Evolutionary conservation across 2,888 invertebrate species (phyloP).

Genomic region (Cheilosia grossa): DNA sequence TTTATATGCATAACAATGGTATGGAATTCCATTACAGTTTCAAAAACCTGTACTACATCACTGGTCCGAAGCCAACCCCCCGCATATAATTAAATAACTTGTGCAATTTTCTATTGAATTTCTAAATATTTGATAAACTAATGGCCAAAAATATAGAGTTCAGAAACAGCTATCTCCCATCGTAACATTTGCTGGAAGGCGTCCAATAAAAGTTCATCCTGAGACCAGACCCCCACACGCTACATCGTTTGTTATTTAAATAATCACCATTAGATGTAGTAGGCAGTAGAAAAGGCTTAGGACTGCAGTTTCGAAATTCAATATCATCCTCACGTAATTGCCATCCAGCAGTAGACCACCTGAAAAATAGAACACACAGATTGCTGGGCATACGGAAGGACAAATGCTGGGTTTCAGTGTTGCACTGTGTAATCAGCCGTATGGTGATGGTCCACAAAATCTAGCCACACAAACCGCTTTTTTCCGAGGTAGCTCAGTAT

Average conservation of each 20-base stretch:
- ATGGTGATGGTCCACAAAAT: conserved; percentile 10
- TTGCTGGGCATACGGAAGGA: neutral
- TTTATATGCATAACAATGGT: conserved; percentile 20
- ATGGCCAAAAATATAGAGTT: conserved; percentile 29
- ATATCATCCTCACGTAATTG: conserved; percentile 53
- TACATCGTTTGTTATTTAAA: conserved; percentile 63
- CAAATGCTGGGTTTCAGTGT: neutral
- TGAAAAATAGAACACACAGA: conserved; percentile 8
- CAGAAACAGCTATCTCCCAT: conserved; percentile 26
- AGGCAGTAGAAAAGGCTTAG: conserved; percentile 3
- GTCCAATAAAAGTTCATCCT: conserved; percentile 52
- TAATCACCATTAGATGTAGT: conserved; percentile 35
- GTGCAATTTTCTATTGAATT: conserved; percentile 54
- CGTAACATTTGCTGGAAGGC: conserved; percentile 51
- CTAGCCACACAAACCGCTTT: conserved; percentile 28
- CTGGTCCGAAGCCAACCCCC: neutral
- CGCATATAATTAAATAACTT: conserved; percentile 62
- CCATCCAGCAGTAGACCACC: conserved; percentile 18
- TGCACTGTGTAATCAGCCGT: conserved; percentile 17
- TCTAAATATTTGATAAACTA: conserved; percentile 60
- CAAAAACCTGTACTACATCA: conserved; percentile 1
- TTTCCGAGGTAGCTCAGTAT: conserved; percentile 10
- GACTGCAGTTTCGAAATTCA: conserved; percentile 48
- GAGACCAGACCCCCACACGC: conserved; percentile 23
- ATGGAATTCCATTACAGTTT: conserved; percentile 35